phyloP scores from a whole-genome alignment of 2,888 invertebrate species.

The Chaetoderma sp. region DNA sequence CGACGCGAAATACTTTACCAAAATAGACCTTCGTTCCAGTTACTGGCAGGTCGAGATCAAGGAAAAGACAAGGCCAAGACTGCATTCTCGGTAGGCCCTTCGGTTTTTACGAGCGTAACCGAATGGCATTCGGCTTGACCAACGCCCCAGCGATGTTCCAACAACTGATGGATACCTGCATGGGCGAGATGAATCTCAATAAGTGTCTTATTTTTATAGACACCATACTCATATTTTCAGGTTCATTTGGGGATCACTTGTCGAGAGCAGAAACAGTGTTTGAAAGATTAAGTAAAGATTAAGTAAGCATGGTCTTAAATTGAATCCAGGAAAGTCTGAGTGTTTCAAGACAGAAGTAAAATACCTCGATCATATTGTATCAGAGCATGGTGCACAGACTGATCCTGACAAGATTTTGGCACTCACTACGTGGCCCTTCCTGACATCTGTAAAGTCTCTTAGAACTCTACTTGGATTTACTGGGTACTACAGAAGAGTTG shows the following conservation, averaged over 20 bases:
- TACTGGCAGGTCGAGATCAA: too few species aligned
- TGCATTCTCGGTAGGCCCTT: constrained; percentile 37
- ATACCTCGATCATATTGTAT: too few species aligned
- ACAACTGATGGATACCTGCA: constrained; percentile 32
- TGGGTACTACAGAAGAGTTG: constrained; percentile 27
- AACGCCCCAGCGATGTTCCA: constrained; percentile 49
- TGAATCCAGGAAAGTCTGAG: too few species aligned
- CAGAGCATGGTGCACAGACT: constrained; percentile 20
- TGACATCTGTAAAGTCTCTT: too few species aligned
- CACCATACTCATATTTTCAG: constrained; percentile 19
- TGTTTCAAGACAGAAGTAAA: constrained; percentile 23
- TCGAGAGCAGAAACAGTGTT: constrained; percentile 21
- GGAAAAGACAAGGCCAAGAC: too few species aligned
- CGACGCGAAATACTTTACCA: constrained; percentile 12
- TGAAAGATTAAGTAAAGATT: too few species aligned
- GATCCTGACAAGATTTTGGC: too few species aligned
- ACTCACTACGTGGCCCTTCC: too few species aligned
- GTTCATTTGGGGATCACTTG: constrained; percentile 21
- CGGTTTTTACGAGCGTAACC: constrained; percentile 42
- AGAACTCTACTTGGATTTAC: too few species aligned
- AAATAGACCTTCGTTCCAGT: too few species aligned
- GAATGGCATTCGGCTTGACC: constrained; percentile 47
- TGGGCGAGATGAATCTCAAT: constrained; percentile 24
- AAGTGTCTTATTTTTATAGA: constrained; percentile 28
- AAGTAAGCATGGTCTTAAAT: constrained; percentile 14